Base-by-base conservation (phyloP, 2,113 vertebrate species). In the Numenius arquata region DNA sequence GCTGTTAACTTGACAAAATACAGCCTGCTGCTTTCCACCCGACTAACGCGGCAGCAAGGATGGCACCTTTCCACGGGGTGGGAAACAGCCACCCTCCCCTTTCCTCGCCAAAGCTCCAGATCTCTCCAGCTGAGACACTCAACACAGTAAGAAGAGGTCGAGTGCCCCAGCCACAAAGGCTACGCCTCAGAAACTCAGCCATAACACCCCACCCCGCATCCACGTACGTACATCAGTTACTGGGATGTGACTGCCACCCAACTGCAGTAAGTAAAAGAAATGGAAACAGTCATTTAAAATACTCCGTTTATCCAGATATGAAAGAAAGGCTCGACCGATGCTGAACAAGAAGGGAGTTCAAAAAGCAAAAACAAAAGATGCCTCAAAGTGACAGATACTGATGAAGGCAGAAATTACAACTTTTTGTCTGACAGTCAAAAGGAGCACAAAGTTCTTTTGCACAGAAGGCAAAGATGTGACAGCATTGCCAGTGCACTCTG, bases 351-450 rank as follows among this genome's bases (percentile, higher is more conserved):
- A 76, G 14, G 88, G 30, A 76, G 72, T 38, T 96, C 74, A 91
- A 93, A 93, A 95, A 94, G 72, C 79, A 93, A 93, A 97, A 97
- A 13, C 47, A 94, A 61, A 72, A 75, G n/a, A 73, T 14, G 89
- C 75, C 94, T 90, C 81, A 4, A 81, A 77, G n/a, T 68, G 75
- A 88, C 58, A 91, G 66, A 65, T n/a, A 71, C 0, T 41, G 55
- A 75, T 16, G 70, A 89, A 89, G 76, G 41, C 74, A 72, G 55
- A 67, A 63, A 71, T 55, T 34, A 70, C 70, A 89, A 43, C 34
- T 66, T 62, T 75, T 70, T 55, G 32, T 53, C 29, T 30, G 40
- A 41, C 26, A 88, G 76, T 52, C 41, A 27, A 58, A 85, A 59
- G 45, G 26, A 95, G 67, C 58, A 85, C 41, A 36, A 17, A 34